A percentile compares a stretch with the other conserved stretches of the same genome.
Evolutionary conservation across 1,140 invertebrate genomes (phyloP).

Genomic region (Dendroctonus valens): DNA sequence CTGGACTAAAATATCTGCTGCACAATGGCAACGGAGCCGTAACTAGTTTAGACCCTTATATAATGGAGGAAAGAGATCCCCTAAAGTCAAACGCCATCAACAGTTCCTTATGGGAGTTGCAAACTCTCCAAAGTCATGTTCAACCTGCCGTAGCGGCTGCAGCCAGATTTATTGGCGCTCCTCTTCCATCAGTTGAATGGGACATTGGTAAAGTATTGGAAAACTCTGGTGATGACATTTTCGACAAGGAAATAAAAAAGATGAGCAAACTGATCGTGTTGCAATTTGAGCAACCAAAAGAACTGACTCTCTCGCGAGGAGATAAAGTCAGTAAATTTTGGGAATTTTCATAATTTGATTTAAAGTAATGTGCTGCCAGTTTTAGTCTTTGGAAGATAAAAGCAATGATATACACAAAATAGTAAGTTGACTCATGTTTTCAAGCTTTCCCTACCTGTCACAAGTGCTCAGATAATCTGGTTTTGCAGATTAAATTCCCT

Average conservation of each 20-base stretch:
- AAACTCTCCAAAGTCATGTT: slow-evolving; percentile 72
- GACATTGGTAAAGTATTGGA: slow-evolving; percentile 57
- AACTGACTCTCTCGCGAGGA: slow-evolving; percentile 52
- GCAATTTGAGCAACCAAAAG: slow-evolving; percentile 60
- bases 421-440: too few relatives aligned
- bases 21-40: slow-evolving; percentile 57
- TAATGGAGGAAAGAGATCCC: slow-evolving; percentile 78
- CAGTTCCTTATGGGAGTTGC: slow-evolving; percentile 91
- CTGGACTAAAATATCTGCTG: slow-evolving; percentile 75
- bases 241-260: slow-evolving; percentile 63
- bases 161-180: slow-evolving; percentile 66
- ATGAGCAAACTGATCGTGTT: slow-evolving; percentile 62
- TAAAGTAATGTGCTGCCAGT: too few relatives aligned
- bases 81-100: slow-evolving; percentile 73
- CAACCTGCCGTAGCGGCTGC: slow-evolving; percentile 67
- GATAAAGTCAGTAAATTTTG: slow-evolving; percentile 57
- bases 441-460: too few relatives aligned
- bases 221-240: slow-evolving; percentile 54
- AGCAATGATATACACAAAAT: too few relatives aligned
- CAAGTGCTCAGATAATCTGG: too few relatives aligned
- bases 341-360: slow-evolving; percentile 44
- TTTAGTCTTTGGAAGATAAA: too few relatives aligned
- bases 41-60: slow-evolving; percentile 75
- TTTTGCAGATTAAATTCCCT: too few relatives aligned
- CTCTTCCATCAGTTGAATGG: slow-evolving; percentile 65